Conservation (phyloP, 2,797 vertebrate species). For the Sebastes hopkinsi region DNA sequence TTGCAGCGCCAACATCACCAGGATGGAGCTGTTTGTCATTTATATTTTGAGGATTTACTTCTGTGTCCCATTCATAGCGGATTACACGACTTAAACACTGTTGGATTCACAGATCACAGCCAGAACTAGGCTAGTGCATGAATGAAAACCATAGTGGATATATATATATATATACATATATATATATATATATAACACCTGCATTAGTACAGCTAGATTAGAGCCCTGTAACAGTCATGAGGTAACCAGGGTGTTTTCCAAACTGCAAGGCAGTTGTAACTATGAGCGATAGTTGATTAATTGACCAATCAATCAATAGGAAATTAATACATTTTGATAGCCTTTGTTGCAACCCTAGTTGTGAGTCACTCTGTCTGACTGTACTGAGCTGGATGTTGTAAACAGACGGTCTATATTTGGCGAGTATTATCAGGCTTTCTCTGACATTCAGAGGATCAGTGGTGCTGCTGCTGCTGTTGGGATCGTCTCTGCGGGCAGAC, state of each 20-base stretch:
- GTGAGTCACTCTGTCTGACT: background rate
- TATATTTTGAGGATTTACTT: background rate
- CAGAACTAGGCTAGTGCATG: too few species aligned
- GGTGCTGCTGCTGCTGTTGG: background rate
- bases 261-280: background rate
- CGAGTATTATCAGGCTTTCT: background rate
- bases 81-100: background rate
- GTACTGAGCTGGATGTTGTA: background rate
- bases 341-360: background rate
- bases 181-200: background rate
- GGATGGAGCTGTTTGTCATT: background rate
- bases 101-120: background rate
- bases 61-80: background rate
- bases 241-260: background rate
- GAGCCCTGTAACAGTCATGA: background rate
- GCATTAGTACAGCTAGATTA: background rate
- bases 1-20: background rate
- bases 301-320: background rate
- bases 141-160: background rate
- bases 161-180: too few species aligned
- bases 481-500: background rate
- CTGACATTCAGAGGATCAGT: background rate
- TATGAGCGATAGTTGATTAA: background rate
- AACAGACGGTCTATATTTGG: background rate
- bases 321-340: background rate